Evolutionary conservation across 92 coral and sea anemone species (phyloP).

Genomic region (Bergia puertoricense): DNA sequence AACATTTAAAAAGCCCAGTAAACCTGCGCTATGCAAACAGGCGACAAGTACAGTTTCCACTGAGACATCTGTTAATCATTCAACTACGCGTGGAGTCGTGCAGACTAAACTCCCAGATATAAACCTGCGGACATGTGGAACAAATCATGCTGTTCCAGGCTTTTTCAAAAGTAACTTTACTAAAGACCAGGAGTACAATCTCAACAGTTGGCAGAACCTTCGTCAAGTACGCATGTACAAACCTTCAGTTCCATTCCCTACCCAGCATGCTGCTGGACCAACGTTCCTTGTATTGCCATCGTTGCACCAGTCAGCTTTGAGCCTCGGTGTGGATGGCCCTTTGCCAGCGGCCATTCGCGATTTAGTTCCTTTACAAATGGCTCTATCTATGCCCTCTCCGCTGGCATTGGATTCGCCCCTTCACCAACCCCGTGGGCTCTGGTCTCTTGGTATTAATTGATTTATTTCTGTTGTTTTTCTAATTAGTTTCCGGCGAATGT

Average conservation of each 20-base stretch:
- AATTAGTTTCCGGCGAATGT: neutral
- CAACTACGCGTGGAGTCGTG: neutral
- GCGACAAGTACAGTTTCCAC: neutral
- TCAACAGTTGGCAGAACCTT: slow-evolving; percentile 14
- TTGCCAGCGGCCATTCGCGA: neutral
- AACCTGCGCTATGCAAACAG: neutral
- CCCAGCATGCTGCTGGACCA: neutral
- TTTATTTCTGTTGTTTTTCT: neutral
- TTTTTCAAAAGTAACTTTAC: neutral
- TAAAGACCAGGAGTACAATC: neutral
- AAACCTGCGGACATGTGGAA: neutral
- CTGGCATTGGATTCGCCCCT: neutral
- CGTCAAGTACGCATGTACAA: slow-evolving; percentile 13
- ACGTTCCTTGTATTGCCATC: slow-evolving; percentile 19
- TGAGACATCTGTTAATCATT: slow-evolving; percentile 3
- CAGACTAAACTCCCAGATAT: neutral
- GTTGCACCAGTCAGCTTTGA: neutral
- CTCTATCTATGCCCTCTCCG: neutral
- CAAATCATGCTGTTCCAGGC: neutral
- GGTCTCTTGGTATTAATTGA: neutral
- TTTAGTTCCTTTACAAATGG: slow-evolving; percentile 17
- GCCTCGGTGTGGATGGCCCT: neutral
- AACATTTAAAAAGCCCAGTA: neutral
- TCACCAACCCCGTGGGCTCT: neutral
- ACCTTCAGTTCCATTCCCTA: neutral